A percentile compares a stretch with the other conserved stretches of the same genome.
Conservation (phyloP, 2,888 invertebrate genomes). For the Acanthosepion lycidas region DNA sequence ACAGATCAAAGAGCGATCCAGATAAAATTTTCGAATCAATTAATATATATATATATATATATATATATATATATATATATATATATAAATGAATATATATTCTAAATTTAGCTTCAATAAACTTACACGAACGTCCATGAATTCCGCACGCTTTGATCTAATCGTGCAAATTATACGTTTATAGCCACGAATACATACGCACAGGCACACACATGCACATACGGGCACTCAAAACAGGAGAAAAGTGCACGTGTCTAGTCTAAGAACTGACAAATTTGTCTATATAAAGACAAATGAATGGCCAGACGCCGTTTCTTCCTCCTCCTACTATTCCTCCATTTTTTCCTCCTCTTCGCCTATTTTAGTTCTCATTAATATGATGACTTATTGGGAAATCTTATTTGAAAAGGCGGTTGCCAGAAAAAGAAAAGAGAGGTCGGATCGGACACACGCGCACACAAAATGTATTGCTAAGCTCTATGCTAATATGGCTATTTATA, state of each 20-base stretch:
- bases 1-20: background rate
- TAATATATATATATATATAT: too few relatives aligned
- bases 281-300: conserved; percentile 3
- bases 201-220: too few relatives aligned
- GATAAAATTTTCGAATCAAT: background rate
- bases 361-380: background rate
- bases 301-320: background rate
- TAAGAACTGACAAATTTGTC: background rate
- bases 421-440: background rate
- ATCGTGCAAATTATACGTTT: too few relatives aligned
- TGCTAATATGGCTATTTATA: background rate
- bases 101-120: background rate
- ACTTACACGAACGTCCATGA: background rate
- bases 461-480: background rate
- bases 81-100: background rate
- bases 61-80: too few relatives aligned
- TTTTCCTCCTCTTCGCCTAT: background rate
- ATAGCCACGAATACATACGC: too few relatives aligned
- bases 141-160: background rate
- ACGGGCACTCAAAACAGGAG: too few relatives aligned
- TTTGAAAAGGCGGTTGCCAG: background rate
- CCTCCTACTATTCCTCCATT: background rate
- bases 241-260: background rate
- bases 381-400: background rate
- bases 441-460: background rate